Evolutionary conservation across 2,113 vertebrate genomes (phyloP), one percentile per base, ranked within the genome.

Genomic region (Empidonax alnorum): DNA sequence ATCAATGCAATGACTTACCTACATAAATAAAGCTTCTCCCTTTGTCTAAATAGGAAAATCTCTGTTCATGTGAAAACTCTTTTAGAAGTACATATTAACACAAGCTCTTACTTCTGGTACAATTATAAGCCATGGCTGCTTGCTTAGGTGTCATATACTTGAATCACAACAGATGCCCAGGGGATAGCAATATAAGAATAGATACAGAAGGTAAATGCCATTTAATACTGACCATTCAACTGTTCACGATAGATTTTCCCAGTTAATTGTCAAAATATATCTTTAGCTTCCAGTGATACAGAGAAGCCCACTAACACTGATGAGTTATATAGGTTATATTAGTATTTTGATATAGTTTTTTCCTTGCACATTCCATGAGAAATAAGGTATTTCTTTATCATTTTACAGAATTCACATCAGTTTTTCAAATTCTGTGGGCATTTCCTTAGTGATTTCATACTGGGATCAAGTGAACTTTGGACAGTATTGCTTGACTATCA

Each of bases 111-210:
- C 58, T 94, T 72, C 63, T 86, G 67, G 25, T 55, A 33, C 42
- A 80, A 14, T 52, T 78, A 37, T 19, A 67, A 63, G 85, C 18
- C 35, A 37, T 15, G 68, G 41, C 50, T 62, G 59, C 52, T 80
- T 66, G 55, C 61, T 87, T 56, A 84, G 39, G 66, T 83, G 16
- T 90, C 24, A 0, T 35, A 20, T 35, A 20, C 56, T 30, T 72
- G 47, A 95, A 83, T 92, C 84, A 84, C 25, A 74, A 79, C 84
- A 92, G 73, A 53, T 87, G 41, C 76, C 66, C 62, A 75, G 73
- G 52, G 73, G 47, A 87, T 17, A 77, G 53, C 37, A 63, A 58
- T 71, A 22, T 27, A 50, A 68, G 27, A 62, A 95, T 14, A 84
- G 31, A 56, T 63, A 77, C 41, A 87, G 73, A 82, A 81, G 22